These are phyloP conservation scores for Pseudococcus longispinus DNA, from an alignment of 2,888 invertebrate species.

Conservation along the genomic window DNA sequence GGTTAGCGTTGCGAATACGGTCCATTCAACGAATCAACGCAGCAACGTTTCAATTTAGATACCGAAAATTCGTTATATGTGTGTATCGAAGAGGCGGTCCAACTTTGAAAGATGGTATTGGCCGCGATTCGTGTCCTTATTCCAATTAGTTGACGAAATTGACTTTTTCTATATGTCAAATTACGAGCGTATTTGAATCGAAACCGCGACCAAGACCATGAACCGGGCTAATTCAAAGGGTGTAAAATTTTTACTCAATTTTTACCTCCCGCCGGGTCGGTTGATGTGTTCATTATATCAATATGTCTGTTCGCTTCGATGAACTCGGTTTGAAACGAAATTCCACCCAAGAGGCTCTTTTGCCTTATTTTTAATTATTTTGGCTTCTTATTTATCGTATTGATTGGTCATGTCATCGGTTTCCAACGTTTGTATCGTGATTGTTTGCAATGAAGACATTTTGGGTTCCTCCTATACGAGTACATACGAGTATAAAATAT, in stretches of 20 bases:
- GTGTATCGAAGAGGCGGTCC: background rate
- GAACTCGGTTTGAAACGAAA: background rate
- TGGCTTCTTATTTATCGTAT: background rate
- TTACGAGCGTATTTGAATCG: background rate
- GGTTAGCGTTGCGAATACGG: background rate
- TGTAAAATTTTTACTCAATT: background rate
- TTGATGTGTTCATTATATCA: background rate
- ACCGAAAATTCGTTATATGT: background rate
- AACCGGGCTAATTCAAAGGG: background rate
- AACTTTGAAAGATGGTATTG: background rate
- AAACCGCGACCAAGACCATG: background rate
- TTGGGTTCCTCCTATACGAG: too few species aligned
- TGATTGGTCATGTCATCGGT: too few species aligned
- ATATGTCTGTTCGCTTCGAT: background rate
- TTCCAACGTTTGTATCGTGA: too few species aligned
- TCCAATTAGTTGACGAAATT: slow-evolving; percentile 28
- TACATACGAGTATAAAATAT: too few species aligned
- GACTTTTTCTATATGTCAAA: background rate
- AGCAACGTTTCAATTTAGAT: slow-evolving; percentile 11
- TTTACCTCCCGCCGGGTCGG: background rate
- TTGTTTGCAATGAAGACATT: too few species aligned
- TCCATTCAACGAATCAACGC: background rate
- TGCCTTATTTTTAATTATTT: background rate
- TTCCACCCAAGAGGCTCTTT: background rate
- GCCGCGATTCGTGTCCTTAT: background rate